phyloP scores from a whole-genome alignment of 2,113 vertebrate species.

The Cyrtonyx montezumae region DNA sequence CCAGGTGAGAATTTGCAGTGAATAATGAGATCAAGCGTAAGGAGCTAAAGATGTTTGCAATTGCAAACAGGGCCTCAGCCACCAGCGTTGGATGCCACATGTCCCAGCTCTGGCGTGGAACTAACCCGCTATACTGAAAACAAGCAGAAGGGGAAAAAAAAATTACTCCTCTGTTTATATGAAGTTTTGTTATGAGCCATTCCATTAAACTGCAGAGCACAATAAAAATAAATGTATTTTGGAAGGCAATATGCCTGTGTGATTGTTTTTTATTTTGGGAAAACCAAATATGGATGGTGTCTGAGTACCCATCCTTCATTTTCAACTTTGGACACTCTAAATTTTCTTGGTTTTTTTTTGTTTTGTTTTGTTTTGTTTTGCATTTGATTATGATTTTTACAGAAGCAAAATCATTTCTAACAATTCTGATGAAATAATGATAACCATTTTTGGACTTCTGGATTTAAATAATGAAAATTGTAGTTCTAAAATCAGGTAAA shows the following conservation, averaged over 20 bases:
- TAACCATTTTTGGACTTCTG: not conserved
- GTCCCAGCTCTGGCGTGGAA: conserved; percentile 85
- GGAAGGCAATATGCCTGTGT: not conserved
- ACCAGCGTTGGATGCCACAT: conserved; percentile 97
- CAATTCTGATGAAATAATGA: not conserved
- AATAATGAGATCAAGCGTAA: conserved; percentile 96
- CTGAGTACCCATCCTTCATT: not conserved
- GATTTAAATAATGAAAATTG: not conserved
- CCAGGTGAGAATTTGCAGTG: conserved; percentile 97
- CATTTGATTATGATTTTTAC: not conserved
- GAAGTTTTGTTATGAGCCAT: not conserved
- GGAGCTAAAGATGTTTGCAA: conserved; percentile 98
- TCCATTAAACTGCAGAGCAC: not conserved
- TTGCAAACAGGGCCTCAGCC: conserved; percentile 95
- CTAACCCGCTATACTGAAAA: conserved; percentile 85
- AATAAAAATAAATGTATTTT: not conserved
- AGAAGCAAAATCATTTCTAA: not conserved
- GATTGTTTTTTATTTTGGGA: not conserved
- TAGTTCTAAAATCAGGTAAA: not conserved
- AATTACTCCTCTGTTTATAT: conserved; percentile 26
- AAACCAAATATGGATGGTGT: not conserved
- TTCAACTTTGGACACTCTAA: not conserved
- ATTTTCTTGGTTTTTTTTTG: not conserved
- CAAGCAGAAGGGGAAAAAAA: conserved; percentile 26
- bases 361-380: not conserved